Evolutionary conservation across 2,113 vertebrate genomes (phyloP), one percentile per base, ranked within the genome.

Genomic region (Dicaeum eximium): DNA sequence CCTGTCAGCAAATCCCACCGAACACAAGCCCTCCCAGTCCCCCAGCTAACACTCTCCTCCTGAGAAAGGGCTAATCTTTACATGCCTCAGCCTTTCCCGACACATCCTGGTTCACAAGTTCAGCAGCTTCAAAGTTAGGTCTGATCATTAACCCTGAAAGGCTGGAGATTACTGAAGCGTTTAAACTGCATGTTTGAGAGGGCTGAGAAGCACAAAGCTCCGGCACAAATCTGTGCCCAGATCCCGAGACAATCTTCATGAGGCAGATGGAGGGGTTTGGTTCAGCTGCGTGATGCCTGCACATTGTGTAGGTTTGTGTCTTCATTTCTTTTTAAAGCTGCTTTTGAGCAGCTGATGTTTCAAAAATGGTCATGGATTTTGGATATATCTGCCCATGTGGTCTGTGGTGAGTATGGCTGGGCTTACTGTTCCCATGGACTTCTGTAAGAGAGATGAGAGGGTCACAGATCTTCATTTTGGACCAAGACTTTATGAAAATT

Each of bases 61-160:
- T 88, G 91, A 78, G 92, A 95, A 93, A 62, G 35, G 61, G 89
- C 95, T 93, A 37, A 96, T 77, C 92, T 86, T 51, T 37, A 31
- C 73, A 8, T 60, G 77, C 83, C 75, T 56, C 7, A 0, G 86
- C 80, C 64, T 88, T 94, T 93, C 91, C 83, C 94, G 92, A 20
- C 89, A 88, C 80, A 85, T 83, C 88, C 93, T 88, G 94, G 90
- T 96, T 96, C 95, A 95, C 72, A 93, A 97, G 94, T 95, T 97
- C 95, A 97, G 80, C 4, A 0, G 57, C 91, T 94, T 91, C 95
- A 93, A 81, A 93, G 86, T 44, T 88, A 37, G n/a, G 54, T 86
- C 89, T 95, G 91, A 93, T 94, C 91, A 71, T 92, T 93, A 95
- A 86, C 91, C 66, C 78, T 45, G 89, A 82, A 56, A 89, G 65